Percentiles rank a stretch among this genome's conserved stretches.
phyloP scores from a whole-genome alignment of 2,888 invertebrate species.

The Buathra laborator region DNA sequence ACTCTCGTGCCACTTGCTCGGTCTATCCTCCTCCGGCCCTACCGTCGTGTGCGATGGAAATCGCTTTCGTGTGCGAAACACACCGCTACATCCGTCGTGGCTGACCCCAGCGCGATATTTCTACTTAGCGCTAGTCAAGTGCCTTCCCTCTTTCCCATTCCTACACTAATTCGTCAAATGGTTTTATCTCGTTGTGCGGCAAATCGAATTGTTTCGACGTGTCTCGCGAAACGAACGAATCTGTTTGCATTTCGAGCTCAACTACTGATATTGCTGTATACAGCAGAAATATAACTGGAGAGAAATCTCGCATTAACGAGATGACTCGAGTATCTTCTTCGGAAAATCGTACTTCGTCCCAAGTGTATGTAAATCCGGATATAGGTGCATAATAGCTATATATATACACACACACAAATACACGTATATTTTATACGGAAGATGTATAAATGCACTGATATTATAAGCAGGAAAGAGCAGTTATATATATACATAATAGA shows the following conservation, averaged over 20 bases:
- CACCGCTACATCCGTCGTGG: conserved; percentile 17
- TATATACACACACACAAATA: background rate
- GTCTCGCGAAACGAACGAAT: background rate
- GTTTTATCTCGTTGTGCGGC: background rate
- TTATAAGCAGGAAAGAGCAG: conserved; percentile 44
- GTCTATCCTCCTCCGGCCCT: background rate
- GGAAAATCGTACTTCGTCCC: conserved; percentile 29
- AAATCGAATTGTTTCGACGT: background rate
- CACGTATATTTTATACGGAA: conserved; percentile 10
- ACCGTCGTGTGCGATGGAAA: background rate
- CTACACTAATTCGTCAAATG: background rate
- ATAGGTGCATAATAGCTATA: conserved; percentile 42
- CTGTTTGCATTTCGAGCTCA: background rate
- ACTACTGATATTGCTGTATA: background rate
- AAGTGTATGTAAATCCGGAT: conserved; percentile 71
- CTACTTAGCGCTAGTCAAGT: background rate
- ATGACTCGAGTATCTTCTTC: background rate
- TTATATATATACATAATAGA: conserved; percentile 1
- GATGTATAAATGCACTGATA: conserved; percentile 65
- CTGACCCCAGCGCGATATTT: background rate
- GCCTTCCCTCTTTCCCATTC: background rate
- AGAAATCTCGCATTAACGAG: background rate
- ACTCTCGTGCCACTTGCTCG: background rate
- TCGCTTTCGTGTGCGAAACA: conserved; percentile 20
- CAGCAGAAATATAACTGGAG: background rate